phyloP scores from a whole-genome alignment of 2,888 invertebrate genomes.

The Erannis defoliaria region DNA sequence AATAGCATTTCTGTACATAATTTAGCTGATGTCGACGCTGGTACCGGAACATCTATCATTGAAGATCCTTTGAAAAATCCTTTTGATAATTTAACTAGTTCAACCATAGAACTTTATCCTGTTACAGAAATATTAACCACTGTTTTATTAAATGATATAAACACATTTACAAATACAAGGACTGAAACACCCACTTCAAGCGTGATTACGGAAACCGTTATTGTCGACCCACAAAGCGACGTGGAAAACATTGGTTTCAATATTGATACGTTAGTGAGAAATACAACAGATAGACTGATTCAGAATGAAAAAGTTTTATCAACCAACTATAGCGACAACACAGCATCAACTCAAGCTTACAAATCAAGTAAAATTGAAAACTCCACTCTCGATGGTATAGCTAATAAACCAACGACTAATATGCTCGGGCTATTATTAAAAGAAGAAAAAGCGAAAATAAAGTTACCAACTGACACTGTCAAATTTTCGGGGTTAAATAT shows the following conservation, averaged over 20 bases:
- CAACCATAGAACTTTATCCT: background rate
- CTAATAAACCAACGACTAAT: background rate
- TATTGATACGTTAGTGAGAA: background rate
- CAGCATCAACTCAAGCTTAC: background rate
- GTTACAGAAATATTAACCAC: background rate
- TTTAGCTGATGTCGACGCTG: background rate
- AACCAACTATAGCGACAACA: background rate
- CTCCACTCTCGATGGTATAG: background rate
- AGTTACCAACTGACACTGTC: background rate
- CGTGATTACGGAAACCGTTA: background rate
- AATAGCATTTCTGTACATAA: background rate
- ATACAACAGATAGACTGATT: background rate
- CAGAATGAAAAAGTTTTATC: conserved; percentile 22
- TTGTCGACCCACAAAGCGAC: conserved; percentile 13
- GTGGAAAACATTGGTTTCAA: conserved; percentile 11
- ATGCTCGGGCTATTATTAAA: background rate
- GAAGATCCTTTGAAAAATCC: background rate
- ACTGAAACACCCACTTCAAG: background rate
- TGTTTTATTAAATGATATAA: background rate
- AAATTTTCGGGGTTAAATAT: background rate
- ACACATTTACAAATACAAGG: background rate
- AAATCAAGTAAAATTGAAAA: conserved; percentile 1
- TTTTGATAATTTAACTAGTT: background rate
- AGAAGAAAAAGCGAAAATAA: background rate
- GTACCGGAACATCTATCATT: background rate